These are phyloP conservation scores for Molorchus minor DNA, from an alignment of 2,888 invertebrate genomes.

Conservation along the genomic window DNA sequence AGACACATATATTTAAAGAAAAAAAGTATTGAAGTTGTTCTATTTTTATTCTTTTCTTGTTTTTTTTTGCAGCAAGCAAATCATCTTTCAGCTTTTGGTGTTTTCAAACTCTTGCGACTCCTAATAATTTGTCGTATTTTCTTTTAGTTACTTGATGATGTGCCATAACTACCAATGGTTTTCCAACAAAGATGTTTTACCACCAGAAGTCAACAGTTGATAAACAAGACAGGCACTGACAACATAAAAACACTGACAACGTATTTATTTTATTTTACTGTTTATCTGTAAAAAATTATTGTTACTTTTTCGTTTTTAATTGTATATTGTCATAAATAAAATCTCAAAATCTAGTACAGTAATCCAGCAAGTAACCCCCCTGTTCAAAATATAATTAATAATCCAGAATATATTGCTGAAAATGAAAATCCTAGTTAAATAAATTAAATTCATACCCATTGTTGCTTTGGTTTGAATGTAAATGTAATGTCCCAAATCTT, in stretches of 20 bases:
- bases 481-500: no score
- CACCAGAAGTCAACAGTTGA: slow-evolving; percentile 46
- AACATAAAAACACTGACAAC: slow-evolving; percentile 38
- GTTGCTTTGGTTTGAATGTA: no score
- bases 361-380: slow-evolving; percentile 6
- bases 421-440: no score
- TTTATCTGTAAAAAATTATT: slow-evolving; percentile 34
- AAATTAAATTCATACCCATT: no score
- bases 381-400: no score
- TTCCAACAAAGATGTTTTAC: slow-evolving; percentile 31
- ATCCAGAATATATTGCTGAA: no score
- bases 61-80: slow-evolving; percentile 1
- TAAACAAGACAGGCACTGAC: slow-evolving; percentile 32
- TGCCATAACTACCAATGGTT: slow-evolving; percentile 40
- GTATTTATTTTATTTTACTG: slow-evolving; percentile 46
- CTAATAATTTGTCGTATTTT: slow-evolving; percentile 4
- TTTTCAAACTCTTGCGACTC: neutral
- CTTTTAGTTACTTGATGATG: slow-evolving; percentile 45
- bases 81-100: slow-evolving; percentile 15
- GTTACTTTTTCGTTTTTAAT: slow-evolving; percentile 37
- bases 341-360: slow-evolving; percentile 33
- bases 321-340: slow-evolving; percentile 49
- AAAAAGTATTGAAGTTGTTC: no score
- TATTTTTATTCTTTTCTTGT: no score
- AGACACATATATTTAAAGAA: no score